phyloP scores from a whole-genome alignment of 2,797 vertebrate genomes.

The Harpagifer antarcticus region DNA sequence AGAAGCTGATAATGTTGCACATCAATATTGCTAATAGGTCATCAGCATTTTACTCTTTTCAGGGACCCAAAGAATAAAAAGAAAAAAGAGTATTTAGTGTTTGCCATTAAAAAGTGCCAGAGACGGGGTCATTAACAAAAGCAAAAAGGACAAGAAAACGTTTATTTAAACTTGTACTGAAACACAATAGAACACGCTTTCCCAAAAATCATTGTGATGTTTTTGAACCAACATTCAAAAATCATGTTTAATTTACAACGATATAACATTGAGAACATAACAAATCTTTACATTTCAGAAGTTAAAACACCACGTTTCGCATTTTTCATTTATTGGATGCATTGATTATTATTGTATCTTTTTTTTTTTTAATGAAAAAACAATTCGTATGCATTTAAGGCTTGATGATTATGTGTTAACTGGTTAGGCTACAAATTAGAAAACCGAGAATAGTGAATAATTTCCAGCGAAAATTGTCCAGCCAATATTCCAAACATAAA shows the following conservation, averaged over 20 bases:
- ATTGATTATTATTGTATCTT: too few species aligned
- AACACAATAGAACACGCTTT: not conserved
- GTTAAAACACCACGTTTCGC: not conserved
- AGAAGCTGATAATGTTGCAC: not conserved
- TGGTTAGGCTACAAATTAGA: too few species aligned
- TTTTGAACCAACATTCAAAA: not conserved
- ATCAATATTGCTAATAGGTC: not conserved
- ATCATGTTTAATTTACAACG: not conserved
- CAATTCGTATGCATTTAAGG: too few species aligned
- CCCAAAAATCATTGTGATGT: not conserved
- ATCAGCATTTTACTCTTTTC: constrained; percentile 1
- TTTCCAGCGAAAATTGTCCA: not conserved
- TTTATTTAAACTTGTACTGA: not conserved
- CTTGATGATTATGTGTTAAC: too few species aligned
- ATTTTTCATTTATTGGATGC: too few species aligned
- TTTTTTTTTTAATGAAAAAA: too few species aligned
- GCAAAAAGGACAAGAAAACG: not conserved
- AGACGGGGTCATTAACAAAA: not conserved
- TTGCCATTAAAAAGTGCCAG: not conserved
- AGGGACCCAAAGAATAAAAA: not conserved
- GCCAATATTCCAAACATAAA: not conserved
- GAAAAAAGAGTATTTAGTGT: not conserved
- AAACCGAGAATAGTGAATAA: too few species aligned
- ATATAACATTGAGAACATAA: not conserved
- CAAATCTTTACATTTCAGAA: constrained; percentile 1